Evolutionary conservation across 92 coral and sea anemone genomes (phyloP), one percentile per base, ranked within the genome.

Genomic region (Siderastrea siderea): DNA sequence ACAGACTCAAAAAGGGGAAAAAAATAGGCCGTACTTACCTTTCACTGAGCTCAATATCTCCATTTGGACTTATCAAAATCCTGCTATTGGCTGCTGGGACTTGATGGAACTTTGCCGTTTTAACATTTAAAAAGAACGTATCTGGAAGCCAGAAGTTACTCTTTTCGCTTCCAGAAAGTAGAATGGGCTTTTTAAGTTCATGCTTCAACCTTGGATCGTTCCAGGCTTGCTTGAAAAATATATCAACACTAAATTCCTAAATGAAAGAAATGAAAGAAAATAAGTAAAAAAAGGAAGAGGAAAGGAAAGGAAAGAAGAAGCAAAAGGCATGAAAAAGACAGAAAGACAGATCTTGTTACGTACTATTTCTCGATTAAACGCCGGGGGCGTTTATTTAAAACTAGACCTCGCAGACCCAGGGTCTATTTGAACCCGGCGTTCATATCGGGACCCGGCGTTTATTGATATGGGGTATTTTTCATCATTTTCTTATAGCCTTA

Each of bases 201-300:
- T 96, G 97, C 3, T 47, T 92, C 60, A 98, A 75, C 1, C 99
- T 92, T 26, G 96, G 99, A 80, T 96, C 99, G 59, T 90, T 88
- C 99, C 99, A 98, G 6, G 96, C 95, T 87, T 98, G 99, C 87
- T 96, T 96, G 93, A 98, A 96, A 78, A 96, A 98, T 47, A 98
- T 63, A 76, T 98, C 98, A 46, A 96, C 88, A 3, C 93, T 93
- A 78, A 86, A 98, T 77, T 98, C 99, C 99, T 97, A 43, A 9
- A 38, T 5, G 46, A 14, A 75, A 16, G 12, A 75, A 17, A 62
- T 4, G 47, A 51, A 46, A 26, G 38, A 26, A 26, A 26, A 26
- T 26, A 26, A 26, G 38, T 26, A 26, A 26, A 26, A 26, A 26
- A 26, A 26, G 38, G 38, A 26, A 26, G 38, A 26, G 38, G 38